Evolutionary conservation across 2,888 invertebrate species (phyloP).

Genomic region (Pasiphila rectangulata): DNA sequence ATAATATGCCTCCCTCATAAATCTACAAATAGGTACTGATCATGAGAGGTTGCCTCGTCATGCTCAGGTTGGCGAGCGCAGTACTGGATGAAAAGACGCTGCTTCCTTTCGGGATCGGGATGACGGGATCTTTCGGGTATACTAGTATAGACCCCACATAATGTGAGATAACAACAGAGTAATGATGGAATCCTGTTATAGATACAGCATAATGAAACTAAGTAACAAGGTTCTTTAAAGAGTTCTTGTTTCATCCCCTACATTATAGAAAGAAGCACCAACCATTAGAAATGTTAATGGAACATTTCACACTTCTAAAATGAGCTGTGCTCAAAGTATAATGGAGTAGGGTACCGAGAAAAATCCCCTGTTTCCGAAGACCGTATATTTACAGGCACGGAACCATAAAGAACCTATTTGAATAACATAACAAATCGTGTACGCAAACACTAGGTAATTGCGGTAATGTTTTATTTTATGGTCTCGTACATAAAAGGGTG

Average conservation of each 20-base stretch:
- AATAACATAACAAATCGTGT: conserved; percentile 31
- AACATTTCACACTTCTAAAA: conserved; percentile 17
- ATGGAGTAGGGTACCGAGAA: conserved; percentile 15
- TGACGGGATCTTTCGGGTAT: no score
- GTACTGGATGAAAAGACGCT: no score
- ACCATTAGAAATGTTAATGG: conserved; percentile 13
- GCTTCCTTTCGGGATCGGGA: no score
- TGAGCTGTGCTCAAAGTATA: conserved; percentile 13
- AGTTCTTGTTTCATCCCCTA: background rate
- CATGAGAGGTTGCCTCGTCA: no score
- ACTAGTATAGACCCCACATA: no score
- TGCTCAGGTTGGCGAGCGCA: no score
- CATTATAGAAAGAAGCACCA: background rate
- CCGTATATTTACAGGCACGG: conserved; percentile 18
- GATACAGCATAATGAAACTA: background rate
- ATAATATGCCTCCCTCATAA: no score
- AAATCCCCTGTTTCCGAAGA: conserved; percentile 14
- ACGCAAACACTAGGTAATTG: conserved; percentile 29
- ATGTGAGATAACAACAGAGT: no score
- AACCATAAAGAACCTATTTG: conserved; percentile 30
- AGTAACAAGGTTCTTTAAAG: background rate
- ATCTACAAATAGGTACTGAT: no score
- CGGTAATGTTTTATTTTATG: conserved; percentile 24
- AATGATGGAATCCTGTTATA: no score
- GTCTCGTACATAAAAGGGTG: conserved; percentile 14